Conservation (phyloP, 2,797 vertebrate genomes). For the Fistularia tabacaria region DNA sequence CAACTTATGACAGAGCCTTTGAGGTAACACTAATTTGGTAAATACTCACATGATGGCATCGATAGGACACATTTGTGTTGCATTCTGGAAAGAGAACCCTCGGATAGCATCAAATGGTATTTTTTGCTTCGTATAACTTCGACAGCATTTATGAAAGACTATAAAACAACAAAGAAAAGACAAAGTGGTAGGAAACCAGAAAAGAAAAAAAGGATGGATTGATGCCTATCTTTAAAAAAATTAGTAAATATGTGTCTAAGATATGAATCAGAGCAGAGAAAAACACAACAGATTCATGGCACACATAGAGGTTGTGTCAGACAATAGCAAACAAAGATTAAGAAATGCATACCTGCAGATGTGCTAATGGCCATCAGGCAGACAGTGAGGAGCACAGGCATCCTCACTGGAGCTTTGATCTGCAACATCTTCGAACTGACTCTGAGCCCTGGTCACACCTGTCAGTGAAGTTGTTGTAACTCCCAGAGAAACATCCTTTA, state of each 20-base stretch:
- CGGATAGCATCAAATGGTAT: conserved; percentile 13
- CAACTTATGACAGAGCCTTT: background rate
- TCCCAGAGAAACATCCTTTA: too few relatives aligned
- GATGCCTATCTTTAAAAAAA: too few relatives aligned
- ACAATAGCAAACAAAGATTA: too few relatives aligned
- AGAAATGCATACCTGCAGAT: conserved; percentile 41
- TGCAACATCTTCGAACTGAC: conserved; percentile 47
- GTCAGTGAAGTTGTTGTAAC: conserved; percentile 2
- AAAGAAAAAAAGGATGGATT: background rate
- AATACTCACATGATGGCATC: conserved; percentile 67
- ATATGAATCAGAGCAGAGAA: background rate
- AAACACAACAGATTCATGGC: background rate
- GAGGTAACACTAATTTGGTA: background rate
- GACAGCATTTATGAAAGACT: conserved; percentile 45
- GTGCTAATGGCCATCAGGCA: conserved; percentile 36
- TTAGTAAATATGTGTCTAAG: background rate
- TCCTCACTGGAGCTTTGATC: conserved; percentile 28
- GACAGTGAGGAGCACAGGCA: conserved; percentile 35
- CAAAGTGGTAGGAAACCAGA: background rate
- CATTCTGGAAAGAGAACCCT: conserved; percentile 59
- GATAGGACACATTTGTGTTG: conserved; percentile 36
- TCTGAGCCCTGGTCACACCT: conserved; percentile 11
- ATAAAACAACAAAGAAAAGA: background rate
- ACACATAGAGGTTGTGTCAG: too few relatives aligned
- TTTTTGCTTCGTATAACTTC: conserved; percentile 16